Base-by-base conservation (phyloP, 2,888 invertebrate species). In the Philaethria dido region DNA sequence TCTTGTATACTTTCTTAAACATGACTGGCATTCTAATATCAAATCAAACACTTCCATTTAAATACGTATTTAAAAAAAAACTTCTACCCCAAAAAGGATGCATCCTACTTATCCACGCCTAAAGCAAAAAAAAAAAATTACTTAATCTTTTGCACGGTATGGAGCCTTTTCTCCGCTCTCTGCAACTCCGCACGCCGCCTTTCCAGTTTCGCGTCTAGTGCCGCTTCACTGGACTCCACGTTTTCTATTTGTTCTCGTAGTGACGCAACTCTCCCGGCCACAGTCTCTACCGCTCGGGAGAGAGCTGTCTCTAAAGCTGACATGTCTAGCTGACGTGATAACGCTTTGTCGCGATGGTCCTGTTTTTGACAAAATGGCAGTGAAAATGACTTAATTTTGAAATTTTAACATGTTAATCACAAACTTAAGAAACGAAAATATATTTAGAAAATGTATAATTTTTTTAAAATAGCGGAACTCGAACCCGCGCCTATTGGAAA, bases 121-220 rank as follows among this genome's bases (percentile, higher is more conserved):
- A 29, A 29, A 29, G 6, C 29, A 29, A 29, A 33, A 33, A 5
- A 5, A 33, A 33, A 6, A 6, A 33, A 5, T 8, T 8, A 96
- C 96, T 98, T 95, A 72, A 99, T 98, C 94, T 98, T 98, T 88
- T 98, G 97, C 75, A 99, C 93, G 0, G 99, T 98, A 78, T 97
- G 96, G 55, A 99, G 92, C 42, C 99, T 93, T 86, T 99, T 99
- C 84, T 98, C 97, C 73, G 98, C 98, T 62, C 99, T 93, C 77
- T 98, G 97, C 73, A 99, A 93, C 82, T 99, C 99, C 0, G 96
- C 95, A 73, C 95, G 95, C 73, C 98, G 96, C 68, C 99, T 95
- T 82, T 99, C 98, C 67, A 99, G 96, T 93, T 99, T 99, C 11
- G 96, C 95, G 79, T 98, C 98, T 2, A 99, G 92, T 72, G 96